These are phyloP conservation scores for Neotragus pygmaeus DNA, from an alignment of 2,113 vertebrate genomes.

Conservation along the genomic window DNA sequence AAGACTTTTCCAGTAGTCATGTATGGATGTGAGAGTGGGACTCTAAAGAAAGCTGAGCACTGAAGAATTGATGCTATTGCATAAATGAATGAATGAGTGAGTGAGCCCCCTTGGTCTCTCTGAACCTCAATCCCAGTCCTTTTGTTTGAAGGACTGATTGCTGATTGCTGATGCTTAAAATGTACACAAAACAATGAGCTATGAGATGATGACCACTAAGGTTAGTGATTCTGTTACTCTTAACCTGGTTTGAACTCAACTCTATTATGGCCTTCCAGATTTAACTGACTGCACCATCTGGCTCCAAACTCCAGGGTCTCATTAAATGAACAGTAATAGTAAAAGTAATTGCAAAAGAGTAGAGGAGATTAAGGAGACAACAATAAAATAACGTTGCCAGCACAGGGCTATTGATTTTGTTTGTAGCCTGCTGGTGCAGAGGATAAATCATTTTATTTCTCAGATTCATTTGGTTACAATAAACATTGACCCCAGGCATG, in stretches of 20 bases:
- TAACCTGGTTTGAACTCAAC: slow-evolving; percentile 47
- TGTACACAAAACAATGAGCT: neutral
- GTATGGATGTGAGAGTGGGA: too few species aligned
- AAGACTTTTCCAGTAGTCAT: neutral
- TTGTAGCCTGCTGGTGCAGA: neutral
- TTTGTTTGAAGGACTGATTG: neutral
- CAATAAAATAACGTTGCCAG: neutral
- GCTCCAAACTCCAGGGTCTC: slow-evolving; percentile 33
- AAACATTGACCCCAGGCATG: neutral
- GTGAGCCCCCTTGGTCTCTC: neutral
- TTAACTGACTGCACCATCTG: slow-evolving; percentile 35
- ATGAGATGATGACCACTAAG: neutral
- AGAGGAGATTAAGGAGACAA: neutral
- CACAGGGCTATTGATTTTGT: slow-evolving; percentile 2
- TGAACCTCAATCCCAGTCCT: neutral
- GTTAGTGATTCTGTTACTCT: slow-evolving; percentile 29
- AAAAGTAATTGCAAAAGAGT: slow-evolving; percentile 31
- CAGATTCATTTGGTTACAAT: neutral
- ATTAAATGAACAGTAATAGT: slow-evolving; percentile 36
- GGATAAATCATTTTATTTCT: neutral
- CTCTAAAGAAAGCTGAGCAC: neutral
- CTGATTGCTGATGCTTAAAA: neutral
- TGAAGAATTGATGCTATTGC: neutral
- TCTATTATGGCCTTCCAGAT: slow-evolving; percentile 27
- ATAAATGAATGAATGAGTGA: neutral